phyloP scores from a whole-genome alignment of 2,797 vertebrate genomes.

The Typhlichthys subterraneus region DNA sequence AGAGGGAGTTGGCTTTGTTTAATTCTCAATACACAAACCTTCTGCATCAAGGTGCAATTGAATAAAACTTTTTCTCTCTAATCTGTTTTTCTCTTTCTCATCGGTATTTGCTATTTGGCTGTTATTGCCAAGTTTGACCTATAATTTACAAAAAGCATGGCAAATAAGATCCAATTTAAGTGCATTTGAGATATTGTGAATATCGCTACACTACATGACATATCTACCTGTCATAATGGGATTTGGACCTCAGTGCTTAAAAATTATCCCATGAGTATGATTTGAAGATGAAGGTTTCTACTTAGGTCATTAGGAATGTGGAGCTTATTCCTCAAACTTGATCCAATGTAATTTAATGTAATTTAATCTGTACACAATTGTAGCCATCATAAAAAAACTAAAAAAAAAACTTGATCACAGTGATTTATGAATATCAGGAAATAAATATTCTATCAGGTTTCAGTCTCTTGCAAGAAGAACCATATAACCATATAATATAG shows the following conservation, averaged over 20 bases:
- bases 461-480: conserved; percentile 38
- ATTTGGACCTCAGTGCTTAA: conserved; percentile 44
- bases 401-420: conserved; percentile 44
- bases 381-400: too few relatives aligned
- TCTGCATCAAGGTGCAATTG: conserved; percentile 10
- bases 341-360: conserved; percentile 24
- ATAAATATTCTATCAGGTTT: conserved; percentile 66
- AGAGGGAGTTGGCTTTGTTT: too few relatives aligned
- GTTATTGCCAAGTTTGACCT: neutral
- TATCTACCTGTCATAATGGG: conserved; percentile 46
- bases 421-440: conserved; percentile 48
- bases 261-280: conserved; percentile 37
- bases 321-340: conserved; percentile 37
- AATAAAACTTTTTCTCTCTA: neutral
- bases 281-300: conserved; percentile 41
- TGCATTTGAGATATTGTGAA: neutral
- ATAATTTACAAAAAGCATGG: conserved; percentile 6
- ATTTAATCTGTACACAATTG: too few relatives aligned
- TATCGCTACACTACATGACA: conserved; percentile 8
- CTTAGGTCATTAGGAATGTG: conserved; percentile 55
- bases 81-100: neutral
- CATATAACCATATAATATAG: conserved; percentile 24
- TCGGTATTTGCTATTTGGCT: neutral
- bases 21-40: neutral
- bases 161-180: neutral